These are phyloP conservation scores for Drosophila sordidapex DNA, from an alignment of 2,888 invertebrate species.

Conservation along the genomic window DNA sequence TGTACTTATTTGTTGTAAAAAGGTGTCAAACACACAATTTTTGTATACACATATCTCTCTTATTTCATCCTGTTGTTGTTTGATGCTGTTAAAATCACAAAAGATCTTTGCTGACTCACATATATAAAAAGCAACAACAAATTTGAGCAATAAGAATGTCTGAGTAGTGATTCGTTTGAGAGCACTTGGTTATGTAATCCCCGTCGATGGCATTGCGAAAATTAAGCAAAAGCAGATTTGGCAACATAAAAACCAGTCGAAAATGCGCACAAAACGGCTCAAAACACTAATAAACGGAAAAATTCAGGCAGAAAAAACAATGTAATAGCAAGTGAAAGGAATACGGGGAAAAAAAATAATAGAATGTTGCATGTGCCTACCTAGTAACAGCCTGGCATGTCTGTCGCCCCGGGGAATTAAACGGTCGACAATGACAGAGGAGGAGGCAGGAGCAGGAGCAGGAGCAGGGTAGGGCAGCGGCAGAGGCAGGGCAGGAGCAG, in stretches of 20 bases:
- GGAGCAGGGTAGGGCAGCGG: neutral
- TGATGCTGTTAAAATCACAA: conserved; percentile 24
- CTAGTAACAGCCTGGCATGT: conserved; percentile 22
- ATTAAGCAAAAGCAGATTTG: conserved; percentile 48
- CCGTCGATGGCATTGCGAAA: conserved; percentile 52
- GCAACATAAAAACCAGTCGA: conserved; percentile 41
- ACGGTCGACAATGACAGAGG: conserved; percentile 12
- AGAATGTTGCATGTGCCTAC: conserved; percentile 10
- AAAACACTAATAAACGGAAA: conserved; percentile 41
- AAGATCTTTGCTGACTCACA: conserved; percentile 37
- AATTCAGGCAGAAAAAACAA: conserved; percentile 20
- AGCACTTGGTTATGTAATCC: conserved; percentile 51
- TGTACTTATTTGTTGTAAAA: neutral
- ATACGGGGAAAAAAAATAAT: conserved; percentile 7
- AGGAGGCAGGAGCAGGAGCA: neutral
- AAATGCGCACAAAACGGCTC: conserved; percentile 45
- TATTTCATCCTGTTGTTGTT: conserved; percentile 9
- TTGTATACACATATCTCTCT: conserved; percentile 7
- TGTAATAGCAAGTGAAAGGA: conserved; percentile 4
- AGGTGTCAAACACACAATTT: neutral
- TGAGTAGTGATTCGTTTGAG: conserved; percentile 28
- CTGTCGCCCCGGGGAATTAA: conserved; percentile 61
- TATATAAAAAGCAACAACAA: conserved; percentile 13
- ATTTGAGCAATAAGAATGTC: conserved; percentile 18
- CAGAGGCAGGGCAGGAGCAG: neutral